Conservation (phyloP, 2,113 vertebrate genomes). For the Caloenas nicobarica region DNA sequence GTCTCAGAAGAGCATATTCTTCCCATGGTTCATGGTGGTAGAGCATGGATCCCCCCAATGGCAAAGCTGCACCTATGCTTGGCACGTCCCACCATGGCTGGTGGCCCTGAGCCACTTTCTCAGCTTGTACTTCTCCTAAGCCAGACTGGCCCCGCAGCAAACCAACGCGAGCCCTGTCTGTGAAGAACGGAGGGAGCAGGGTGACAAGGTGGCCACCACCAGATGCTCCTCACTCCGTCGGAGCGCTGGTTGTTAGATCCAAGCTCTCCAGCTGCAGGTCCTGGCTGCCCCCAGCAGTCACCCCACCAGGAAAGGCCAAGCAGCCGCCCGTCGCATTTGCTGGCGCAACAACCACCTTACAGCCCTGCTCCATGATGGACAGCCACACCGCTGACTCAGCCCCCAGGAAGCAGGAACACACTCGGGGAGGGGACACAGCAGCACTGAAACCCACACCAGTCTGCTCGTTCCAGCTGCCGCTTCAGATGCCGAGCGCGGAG, state of each 20-base stretch:
- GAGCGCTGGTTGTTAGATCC: not conserved
- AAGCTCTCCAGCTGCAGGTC: not conserved
- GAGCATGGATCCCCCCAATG: fast-evolving
- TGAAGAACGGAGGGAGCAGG: fast-evolving
- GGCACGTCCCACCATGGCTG: fast-evolving
- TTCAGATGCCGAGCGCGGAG: fast-evolving
- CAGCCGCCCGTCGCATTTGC: not conserved
- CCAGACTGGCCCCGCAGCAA: not conserved
- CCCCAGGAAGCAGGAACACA: not conserved
- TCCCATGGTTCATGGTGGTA: not conserved
- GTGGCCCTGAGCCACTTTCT: not conserved
- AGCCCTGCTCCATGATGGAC: not conserved
- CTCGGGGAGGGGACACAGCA: not conserved
- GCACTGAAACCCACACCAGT: not conserved
- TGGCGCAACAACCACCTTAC: fast-evolving
- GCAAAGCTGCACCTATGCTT: not conserved
- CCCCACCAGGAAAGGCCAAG: not conserved
- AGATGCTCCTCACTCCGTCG: not conserved
- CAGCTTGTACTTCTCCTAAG: not conserved
- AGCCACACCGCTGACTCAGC: not conserved
- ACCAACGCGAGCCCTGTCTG: fast-evolving
- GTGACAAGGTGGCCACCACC: not conserved
- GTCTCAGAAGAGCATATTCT: not conserved
- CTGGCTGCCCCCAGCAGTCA: not conserved
- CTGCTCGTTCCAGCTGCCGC: not conserved